Evolutionary conservation across 2,888 invertebrate genomes (phyloP).

Genomic region (Stegana nigrithorax): DNA sequence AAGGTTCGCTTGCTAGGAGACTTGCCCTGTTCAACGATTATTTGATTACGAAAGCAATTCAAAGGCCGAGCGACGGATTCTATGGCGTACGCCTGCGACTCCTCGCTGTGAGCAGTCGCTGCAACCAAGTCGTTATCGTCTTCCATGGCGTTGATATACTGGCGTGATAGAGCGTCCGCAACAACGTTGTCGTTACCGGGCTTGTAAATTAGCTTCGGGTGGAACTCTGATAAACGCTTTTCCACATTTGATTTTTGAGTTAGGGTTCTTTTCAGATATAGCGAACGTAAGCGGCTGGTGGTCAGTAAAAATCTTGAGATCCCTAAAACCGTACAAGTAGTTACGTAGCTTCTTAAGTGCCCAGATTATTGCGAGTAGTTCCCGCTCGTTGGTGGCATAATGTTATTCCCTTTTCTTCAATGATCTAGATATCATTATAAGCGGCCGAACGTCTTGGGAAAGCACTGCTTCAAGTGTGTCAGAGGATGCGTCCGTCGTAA

Average conservation of each 20-base stretch:
- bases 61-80: not conserved
- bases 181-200: constrained; percentile 3
- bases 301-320: not conserved
- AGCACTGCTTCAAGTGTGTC: not conserved
- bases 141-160: constrained; percentile 9
- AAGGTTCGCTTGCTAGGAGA: not conserved
- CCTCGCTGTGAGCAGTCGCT: not conserved
- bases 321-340: not conserved
- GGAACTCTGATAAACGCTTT: not conserved
- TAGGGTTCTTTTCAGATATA: not conserved
- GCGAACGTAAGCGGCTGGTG: not conserved
- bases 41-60: not conserved
- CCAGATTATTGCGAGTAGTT: too few relatives aligned
- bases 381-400: not conserved
- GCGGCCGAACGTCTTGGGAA: not conserved
- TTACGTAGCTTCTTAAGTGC: not conserved
- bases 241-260: not conserved
- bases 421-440: not conserved
- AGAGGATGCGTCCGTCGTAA: not conserved
- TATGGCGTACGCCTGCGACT: not conserved
- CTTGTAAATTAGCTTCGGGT: not conserved
- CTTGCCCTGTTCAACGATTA: not conserved
- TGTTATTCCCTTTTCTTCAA: not conserved
- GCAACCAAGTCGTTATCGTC: not conserved
- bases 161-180: constrained; percentile 13